Percentiles rank a stretch among this genome's conserved stretches.
These are phyloP conservation scores for Corvus cornix DNA, from an alignment of 2,113 vertebrate species.

Conservation along the genomic window DNA sequence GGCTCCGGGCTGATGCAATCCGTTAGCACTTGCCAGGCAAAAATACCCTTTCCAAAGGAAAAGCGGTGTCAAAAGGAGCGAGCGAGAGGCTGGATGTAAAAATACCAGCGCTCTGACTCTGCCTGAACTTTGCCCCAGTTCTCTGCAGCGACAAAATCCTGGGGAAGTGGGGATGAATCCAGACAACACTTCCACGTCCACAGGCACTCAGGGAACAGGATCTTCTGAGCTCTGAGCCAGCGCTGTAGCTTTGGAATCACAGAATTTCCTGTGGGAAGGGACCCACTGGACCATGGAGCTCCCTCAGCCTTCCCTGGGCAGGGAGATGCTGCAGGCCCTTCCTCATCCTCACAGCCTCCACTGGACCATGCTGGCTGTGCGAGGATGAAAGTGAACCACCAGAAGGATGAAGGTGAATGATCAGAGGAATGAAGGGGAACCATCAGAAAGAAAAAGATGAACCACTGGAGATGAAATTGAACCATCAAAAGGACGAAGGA, in stretches of 20 bases:
- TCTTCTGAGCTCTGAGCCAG: background rate
- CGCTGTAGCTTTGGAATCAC: background rate
- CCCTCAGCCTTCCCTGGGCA: background rate
- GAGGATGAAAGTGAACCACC: background rate
- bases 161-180: background rate
- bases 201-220: background rate
- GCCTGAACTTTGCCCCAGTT: constrained; percentile 29
- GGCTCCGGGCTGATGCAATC: background rate
- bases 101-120: background rate
- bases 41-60: background rate
- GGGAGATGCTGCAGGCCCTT: background rate
- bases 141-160: background rate
- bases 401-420: background rate
- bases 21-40: constrained; percentile 35
- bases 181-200: background rate
- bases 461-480: background rate
- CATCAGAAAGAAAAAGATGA: background rate
- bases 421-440: background rate
- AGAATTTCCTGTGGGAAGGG: background rate
- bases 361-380: background rate
- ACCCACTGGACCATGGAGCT: background rate
- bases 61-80: background rate
- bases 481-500: background rate
- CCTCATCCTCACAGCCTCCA: background rate
- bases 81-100: background rate